Conservation (phyloP, 2,113 vertebrate species). For the Heterochromis multidens region DNA sequence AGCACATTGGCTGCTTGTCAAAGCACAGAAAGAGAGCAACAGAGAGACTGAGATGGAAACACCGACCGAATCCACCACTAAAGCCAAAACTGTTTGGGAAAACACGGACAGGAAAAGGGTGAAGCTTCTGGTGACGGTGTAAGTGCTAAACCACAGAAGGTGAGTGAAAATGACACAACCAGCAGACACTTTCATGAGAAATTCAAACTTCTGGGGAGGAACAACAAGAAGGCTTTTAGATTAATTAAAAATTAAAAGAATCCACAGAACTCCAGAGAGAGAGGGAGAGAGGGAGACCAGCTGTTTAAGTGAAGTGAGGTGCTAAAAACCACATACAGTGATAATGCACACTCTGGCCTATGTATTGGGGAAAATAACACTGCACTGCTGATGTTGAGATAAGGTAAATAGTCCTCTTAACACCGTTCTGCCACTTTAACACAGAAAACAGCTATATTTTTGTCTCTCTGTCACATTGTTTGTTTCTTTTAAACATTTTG, state of each 20-base stretch:
- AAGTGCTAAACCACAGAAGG: not conserved
- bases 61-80: slow-evolving; percentile 20
- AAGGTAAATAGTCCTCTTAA: not conserved
- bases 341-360: not conserved
- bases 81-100: not conserved
- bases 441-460: not conserved
- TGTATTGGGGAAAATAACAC: not conserved
- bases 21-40: slow-evolving; percentile 33
- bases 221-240: not conserved
- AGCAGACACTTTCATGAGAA: not conserved
- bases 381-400: not conserved
- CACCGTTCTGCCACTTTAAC: not conserved
- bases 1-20: slow-evolving; percentile 65
- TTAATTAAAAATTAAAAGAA: not conserved
- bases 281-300: not conserved
- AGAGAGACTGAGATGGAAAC: slow-evolving; percentile 23
- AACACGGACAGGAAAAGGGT: not conserved
- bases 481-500: not conserved
- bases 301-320: not conserved
- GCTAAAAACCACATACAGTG: not conserved
- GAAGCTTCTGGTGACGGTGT: not conserved
- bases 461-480: not conserved
- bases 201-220: not conserved
- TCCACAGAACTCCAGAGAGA: not conserved
- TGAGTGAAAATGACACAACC: not conserved